Percentiles rank a stretch among this genome's conserved stretches.
Evolutionary conservation across 2,888 invertebrate species (phyloP).

Genomic region (Amblyjoppa fuscipennis): DNA sequence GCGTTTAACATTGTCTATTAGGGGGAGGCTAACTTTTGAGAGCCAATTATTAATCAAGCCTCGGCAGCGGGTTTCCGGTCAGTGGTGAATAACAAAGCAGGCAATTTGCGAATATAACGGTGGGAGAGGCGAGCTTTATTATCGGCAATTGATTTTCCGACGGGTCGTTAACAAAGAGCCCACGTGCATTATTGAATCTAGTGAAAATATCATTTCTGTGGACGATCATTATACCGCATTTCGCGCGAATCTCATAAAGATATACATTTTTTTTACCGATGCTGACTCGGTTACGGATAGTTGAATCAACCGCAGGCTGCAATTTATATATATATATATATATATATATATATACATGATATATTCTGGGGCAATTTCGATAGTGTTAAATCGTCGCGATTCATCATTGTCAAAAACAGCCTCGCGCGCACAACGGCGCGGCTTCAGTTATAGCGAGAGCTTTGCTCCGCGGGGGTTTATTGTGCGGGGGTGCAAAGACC

Average conservation of each 20-base stretch:
- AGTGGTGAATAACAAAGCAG: not conserved
- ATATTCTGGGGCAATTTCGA: not conserved
- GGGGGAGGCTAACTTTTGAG: not conserved
- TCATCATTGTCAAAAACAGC: slow-evolving; percentile 20
- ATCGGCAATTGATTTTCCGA: not conserved
- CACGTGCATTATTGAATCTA: not conserved
- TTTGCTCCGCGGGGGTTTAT: not conserved
- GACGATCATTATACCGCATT: not conserved
- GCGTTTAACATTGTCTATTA: not conserved
- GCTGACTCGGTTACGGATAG: not conserved
- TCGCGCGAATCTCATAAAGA: not conserved
- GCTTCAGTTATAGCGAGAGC: not conserved
- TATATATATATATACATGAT: not conserved
- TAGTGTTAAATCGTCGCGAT: slow-evolving; percentile 6
- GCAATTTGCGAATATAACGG: not conserved
- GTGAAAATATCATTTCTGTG: not conserved
- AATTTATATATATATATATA: too few species aligned
- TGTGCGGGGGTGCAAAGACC: slow-evolving; percentile 27
- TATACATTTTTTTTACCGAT: not conserved
- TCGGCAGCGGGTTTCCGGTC: not conserved
- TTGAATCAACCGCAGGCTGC: not conserved
- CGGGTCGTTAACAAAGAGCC: not conserved
- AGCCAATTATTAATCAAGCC: slow-evolving; percentile 3
- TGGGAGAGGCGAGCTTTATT: not conserved
- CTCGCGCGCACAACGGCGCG: not conserved